Evolutionary conservation across 2,113 vertebrate genomes (phyloP).

Genomic region (Centropus unirufus): DNA sequence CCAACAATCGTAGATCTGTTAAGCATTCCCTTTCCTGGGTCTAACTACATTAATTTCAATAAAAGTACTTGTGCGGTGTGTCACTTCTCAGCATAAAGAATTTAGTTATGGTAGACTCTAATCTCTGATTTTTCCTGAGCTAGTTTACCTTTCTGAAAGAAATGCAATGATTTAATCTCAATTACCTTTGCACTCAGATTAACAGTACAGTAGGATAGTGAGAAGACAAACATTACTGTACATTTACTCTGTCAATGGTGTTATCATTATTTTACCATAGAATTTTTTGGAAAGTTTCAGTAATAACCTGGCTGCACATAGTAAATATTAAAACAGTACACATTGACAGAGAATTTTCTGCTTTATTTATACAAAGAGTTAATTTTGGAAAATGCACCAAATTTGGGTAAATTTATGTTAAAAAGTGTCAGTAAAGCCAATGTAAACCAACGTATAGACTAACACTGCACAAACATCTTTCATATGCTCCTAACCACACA

Average conservation of each 20-base stretch:
- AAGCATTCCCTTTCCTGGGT: not conserved
- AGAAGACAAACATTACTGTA: not conserved
- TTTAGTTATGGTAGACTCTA: not conserved
- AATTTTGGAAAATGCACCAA: not conserved
- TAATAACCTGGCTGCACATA: not conserved
- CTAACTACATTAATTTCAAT: constrained; percentile 43
- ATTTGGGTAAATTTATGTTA: not conserved
- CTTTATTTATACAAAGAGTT: not conserved
- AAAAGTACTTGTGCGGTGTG: constrained; percentile 23
- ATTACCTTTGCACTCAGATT: not conserved
- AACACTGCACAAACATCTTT: not conserved
- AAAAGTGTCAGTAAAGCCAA: not conserved
- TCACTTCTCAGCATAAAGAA: constrained; percentile 22
- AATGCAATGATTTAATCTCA: not conserved
- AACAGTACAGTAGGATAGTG: not conserved
- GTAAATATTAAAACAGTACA: not conserved
- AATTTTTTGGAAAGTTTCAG: not conserved
- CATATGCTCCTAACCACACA: not conserved
- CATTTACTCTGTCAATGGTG: not conserved
- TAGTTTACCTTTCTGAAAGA: not conserved
- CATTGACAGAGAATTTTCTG: not conserved
- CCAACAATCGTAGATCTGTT: not conserved
- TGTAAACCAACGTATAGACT: not conserved
- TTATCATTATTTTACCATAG: not conserved
- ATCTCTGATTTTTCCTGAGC: constrained; percentile 4